phyloP scores from a whole-genome alignment of 2,113 vertebrate genomes.

The Mellivora capensis region DNA sequence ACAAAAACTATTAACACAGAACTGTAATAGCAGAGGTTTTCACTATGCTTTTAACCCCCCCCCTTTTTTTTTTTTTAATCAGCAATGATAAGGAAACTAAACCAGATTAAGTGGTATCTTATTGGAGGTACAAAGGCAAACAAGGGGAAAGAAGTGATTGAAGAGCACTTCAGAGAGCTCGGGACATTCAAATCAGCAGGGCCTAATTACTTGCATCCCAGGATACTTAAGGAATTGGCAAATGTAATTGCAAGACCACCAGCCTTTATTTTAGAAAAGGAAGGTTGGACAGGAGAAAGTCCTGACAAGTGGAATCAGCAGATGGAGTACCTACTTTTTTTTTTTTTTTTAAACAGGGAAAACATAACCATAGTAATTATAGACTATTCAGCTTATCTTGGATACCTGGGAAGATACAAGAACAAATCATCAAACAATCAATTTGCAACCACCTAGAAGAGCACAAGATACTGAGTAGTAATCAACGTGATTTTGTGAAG shows the following conservation, averaged over 20 bases:
- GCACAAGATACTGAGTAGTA: constrained; percentile 20
- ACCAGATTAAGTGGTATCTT: constrained; percentile 46
- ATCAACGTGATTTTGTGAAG: constrained; percentile 61
- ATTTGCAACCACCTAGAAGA: constrained; percentile 59
- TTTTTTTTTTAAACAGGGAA: constrained; percentile 11
- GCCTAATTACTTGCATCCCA: constrained; percentile 48
- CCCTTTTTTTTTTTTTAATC: constrained; percentile 32
- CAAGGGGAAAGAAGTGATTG: constrained; percentile 62
- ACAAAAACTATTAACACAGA: constrained; percentile 27
- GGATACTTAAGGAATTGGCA: constrained; percentile 40
- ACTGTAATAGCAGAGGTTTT: constrained; percentile 5
- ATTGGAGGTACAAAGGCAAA: constrained; percentile 51
- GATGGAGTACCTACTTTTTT: neutral
- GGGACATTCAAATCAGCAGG: constrained; percentile 41
- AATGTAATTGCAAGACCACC: constrained; percentile 40
- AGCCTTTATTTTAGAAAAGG: constrained; percentile 52
- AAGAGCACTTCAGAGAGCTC: constrained; percentile 62
- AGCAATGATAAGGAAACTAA: constrained; percentile 59
- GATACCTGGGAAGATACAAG: constrained; percentile 58
- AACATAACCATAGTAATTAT: constrained; percentile 57
- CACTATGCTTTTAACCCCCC: neutral
- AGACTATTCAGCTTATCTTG: constrained; percentile 51
- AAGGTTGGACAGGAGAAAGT: neutral
- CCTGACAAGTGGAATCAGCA: constrained; percentile 10
- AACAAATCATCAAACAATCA: constrained; percentile 68